Conservation (phyloP, 2,888 invertebrate species). For the Teinopalpus imperialis region DNA sequence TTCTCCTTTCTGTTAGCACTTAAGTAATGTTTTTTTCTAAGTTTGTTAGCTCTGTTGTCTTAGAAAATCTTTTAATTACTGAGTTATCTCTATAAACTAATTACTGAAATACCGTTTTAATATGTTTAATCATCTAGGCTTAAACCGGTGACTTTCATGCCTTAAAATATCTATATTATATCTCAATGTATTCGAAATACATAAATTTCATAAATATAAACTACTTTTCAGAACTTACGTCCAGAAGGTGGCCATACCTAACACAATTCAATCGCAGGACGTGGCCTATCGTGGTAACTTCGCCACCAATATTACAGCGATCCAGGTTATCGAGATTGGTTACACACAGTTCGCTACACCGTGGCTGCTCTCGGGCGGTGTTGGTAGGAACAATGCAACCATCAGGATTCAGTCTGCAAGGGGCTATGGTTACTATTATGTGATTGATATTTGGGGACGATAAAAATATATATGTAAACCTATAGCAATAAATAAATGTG, state of each 20-base stretch:
- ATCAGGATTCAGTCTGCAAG: slow-evolving; percentile 50
- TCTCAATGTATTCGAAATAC: too few species aligned
- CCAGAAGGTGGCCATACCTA: slow-evolving; percentile 40
- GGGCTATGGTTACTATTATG: slow-evolving; percentile 60
- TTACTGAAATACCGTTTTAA: too few species aligned
- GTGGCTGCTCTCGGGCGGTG: slow-evolving; percentile 42
- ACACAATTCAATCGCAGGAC: slow-evolving; percentile 57
- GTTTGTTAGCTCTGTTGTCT: too few species aligned
- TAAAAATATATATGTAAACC: too few species aligned
- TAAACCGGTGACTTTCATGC: too few species aligned
- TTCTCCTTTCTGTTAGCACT: too few species aligned
- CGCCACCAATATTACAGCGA: slow-evolving; percentile 46
- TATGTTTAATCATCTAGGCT: too few species aligned
- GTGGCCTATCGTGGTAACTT: slow-evolving; percentile 49
- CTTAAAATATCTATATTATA: too few species aligned
- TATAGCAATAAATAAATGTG: too few species aligned
- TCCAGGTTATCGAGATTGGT: slow-evolving; percentile 54
- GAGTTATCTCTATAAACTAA: too few species aligned
- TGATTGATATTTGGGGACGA: slow-evolving; percentile 56
- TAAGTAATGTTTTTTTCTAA: too few species aligned
- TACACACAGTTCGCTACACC: slow-evolving; percentile 50
- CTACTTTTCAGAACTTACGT: slow-evolving; percentile 43
- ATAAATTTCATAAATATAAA: background rate
- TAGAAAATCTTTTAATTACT: too few species aligned
- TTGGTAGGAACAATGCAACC: slow-evolving; percentile 48